Evolutionary conservation across 2,113 vertebrate genomes (phyloP), one percentile per base, ranked within the genome.

Genomic region (Manacus vitellinus): DNA sequence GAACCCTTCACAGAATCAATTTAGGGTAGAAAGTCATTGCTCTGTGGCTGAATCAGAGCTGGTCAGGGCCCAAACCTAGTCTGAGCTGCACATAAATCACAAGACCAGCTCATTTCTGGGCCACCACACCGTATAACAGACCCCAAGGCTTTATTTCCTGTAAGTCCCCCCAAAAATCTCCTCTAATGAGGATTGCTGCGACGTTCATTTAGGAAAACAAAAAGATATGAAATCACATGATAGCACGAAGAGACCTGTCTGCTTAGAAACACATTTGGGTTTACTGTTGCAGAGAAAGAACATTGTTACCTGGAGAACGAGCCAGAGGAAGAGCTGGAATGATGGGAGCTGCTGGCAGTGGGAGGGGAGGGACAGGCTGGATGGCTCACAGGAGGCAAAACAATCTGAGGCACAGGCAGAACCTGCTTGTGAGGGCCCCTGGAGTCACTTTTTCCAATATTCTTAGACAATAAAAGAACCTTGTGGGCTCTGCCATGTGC

Each of bases 221-320:
- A 54, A 65, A 37, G 19, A 13, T 33, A 77, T 63, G 27, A 41
- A 44, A 47, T 41, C 66, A 15, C 49, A 23, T 33, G 19, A 28
- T 3, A 55, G 77, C 88, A 76, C 54, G 49, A 4, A 79, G 44
- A 75, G 47, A 78, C 13, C 37, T 75, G 52, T 52, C 55, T 70
- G 43, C 43, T 78, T 22, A 81, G 76, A 82, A 24, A 52, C 84
- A 55, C 8, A 9, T 46, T 81, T 58, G 56, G n/a, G 30, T 94
- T 95, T 81, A 75, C 18, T 58, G 66, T 68, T 72, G 49, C 52
- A 68, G 76, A 61, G 65, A 93, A 93, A 92, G 96, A 96, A 96
- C 94, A 93, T 94, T 68, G 85, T 91, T 41, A 89, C 95, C 95
- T 86, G 92, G 92, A 97, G 94, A 96, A 93, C 13, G 79, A 83